Evolutionary conservation across 2,113 vertebrate species (phyloP).

Genomic region (Saimiri boliviensis): DNA sequence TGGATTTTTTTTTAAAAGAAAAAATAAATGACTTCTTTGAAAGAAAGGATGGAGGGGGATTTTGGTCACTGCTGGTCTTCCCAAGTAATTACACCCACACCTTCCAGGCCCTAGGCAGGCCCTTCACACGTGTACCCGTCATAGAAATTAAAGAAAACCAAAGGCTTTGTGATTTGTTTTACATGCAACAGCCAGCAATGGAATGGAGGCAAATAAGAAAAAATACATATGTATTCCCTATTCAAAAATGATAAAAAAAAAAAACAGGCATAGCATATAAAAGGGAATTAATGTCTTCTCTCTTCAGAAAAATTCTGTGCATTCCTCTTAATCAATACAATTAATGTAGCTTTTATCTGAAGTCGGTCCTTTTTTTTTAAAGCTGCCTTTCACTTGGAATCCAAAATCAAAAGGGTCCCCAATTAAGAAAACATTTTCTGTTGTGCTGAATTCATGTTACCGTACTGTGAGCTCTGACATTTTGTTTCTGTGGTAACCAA

Average conservation of each 20-base stretch:
- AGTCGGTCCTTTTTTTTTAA: slow-evolving; percentile 50
- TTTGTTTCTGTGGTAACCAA: slow-evolving; percentile 98
- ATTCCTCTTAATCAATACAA: slow-evolving; percentile 82
- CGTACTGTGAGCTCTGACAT: slow-evolving; percentile 94
- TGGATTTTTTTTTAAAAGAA: slow-evolving; percentile 37
- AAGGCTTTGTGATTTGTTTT: slow-evolving; percentile 72
- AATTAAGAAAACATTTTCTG: slow-evolving; percentile 96
- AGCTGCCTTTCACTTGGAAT: slow-evolving; percentile 88
- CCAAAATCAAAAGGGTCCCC: slow-evolving; percentile 94
- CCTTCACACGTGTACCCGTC: neutral
- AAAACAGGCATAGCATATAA: slow-evolving; percentile 61
- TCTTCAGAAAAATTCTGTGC: slow-evolving; percentile 69
- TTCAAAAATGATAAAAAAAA: slow-evolving; percentile 66
- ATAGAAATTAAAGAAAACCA: slow-evolving; percentile 20
- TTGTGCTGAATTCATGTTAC: slow-evolving; percentile 96
- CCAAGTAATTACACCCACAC: neutral
- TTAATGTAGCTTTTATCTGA: slow-evolving; percentile 82
- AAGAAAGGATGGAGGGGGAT: neutral
- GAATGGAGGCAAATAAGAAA: slow-evolving; percentile 42
- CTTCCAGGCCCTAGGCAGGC: neutral
- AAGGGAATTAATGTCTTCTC: slow-evolving; percentile 74
- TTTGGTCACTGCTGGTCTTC: neutral
- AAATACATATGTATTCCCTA: slow-evolving; percentile 31
- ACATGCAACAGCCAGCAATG: slow-evolving; percentile 63
- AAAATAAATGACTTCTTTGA: slow-evolving; percentile 26